These are phyloP conservation scores for Carlito syrichta DNA, from an alignment of 2,113 vertebrate genomes.

Conservation along the genomic window DNA sequence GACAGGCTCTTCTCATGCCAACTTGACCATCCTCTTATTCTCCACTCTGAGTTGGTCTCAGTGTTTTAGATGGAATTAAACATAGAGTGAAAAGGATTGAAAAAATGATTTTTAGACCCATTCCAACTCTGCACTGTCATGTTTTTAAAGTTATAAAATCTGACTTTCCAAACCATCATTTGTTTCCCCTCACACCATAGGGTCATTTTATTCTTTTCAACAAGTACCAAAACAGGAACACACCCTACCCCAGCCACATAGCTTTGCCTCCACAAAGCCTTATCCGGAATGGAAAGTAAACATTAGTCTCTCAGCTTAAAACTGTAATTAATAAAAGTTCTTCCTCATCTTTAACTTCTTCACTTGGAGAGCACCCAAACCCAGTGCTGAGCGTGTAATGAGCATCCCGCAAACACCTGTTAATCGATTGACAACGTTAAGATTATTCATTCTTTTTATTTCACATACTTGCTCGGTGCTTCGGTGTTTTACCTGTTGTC, in stretches of 20 bases:
- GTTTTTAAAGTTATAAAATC: not conserved
- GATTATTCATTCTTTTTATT: slow-evolving; percentile 40
- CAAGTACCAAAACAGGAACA: not conserved
- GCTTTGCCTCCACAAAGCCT: not conserved
- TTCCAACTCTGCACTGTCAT: not conserved
- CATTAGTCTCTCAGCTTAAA: not conserved
- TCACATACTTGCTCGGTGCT: slow-evolving; percentile 49
- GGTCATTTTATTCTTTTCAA: not conserved
- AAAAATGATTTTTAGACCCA: not conserved
- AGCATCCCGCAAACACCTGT: slow-evolving; percentile 40
- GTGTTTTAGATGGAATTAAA: not conserved
- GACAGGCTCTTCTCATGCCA: not conserved
- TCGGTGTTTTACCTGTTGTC: slow-evolving; percentile 62
- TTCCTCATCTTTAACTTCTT: slow-evolving; percentile 7
- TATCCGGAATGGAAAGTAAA: not conserved
- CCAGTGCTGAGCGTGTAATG: not conserved
- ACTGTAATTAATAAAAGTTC: not conserved
- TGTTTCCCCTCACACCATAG: not conserved
- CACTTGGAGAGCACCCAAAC: not conserved
- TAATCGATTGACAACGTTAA: slow-evolving; percentile 36
- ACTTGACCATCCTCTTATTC: not conserved
- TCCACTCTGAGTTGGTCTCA: not conserved
- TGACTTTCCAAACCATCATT: not conserved
- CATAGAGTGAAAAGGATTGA: not conserved
- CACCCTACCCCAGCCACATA: not conserved